Evolutionary conservation across 1,140 invertebrate species (phyloP).

Genomic region (Pseudobourletiella spinata): DNA sequence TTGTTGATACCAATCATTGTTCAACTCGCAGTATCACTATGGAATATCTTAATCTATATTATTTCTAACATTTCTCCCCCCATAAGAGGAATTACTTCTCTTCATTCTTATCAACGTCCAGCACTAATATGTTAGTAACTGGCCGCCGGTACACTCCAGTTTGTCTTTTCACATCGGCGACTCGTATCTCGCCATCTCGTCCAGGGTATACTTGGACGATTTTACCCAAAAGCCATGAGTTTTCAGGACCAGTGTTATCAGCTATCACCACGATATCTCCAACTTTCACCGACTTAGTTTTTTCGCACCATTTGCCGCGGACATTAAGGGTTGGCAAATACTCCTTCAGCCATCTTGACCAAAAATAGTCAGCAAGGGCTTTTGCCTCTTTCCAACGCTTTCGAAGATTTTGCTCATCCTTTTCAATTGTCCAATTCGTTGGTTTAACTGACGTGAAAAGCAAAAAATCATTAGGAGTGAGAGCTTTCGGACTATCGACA

Average conservation of each 20-base stretch:
- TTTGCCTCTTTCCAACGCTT: conserved; percentile 20
- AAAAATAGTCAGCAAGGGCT: conserved; percentile 17
- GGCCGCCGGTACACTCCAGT: background rate
- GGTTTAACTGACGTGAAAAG: conserved; percentile 8
- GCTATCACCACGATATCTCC: conserved; percentile 28
- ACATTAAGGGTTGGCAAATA: conserved; percentile 27
- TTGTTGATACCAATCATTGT: too few species aligned
- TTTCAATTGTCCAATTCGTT: background rate
- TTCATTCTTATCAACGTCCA: background rate
- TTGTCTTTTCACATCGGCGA: conserved; percentile 11
- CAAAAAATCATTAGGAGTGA: conserved; percentile 37
- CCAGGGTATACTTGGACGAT: conserved; percentile 7
- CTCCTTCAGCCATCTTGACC: conserved; percentile 22
- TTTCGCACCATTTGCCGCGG: conserved; percentile 19
- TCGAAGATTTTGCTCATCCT: background rate
- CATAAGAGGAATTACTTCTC: background rate
- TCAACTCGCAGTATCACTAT: background rate
- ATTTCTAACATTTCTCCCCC: background rate
- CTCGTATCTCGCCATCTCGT: conserved; percentile 10
- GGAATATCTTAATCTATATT: background rate
- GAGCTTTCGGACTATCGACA: conserved; percentile 36
- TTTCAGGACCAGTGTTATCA: conserved; percentile 14
- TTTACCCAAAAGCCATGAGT: conserved; percentile 21
- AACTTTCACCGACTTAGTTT: background rate
- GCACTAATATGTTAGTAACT: conserved; percentile 1